Conservation (phyloP, 2,888 invertebrate genomes). For the Sinodicranocentrus sp. region DNA sequence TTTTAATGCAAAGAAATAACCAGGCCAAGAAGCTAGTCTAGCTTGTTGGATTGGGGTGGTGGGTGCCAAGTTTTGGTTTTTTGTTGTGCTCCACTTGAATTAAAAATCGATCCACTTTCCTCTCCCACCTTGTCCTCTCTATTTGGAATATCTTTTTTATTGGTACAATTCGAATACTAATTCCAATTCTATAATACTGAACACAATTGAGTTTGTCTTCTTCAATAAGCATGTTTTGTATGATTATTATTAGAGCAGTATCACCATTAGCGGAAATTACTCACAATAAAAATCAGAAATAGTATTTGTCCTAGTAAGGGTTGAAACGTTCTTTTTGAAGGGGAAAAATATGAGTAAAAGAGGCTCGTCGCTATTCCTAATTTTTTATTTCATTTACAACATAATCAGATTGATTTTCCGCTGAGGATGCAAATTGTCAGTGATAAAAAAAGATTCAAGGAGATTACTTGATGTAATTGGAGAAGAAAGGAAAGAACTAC, state of each 20-base stretch:
- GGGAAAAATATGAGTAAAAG: too few species aligned
- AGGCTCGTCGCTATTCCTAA: too few species aligned
- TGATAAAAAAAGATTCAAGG: not conserved
- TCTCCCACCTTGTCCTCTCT: not conserved
- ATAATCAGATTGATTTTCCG: slow-evolving; percentile 32
- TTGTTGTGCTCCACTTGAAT: slow-evolving; percentile 37
- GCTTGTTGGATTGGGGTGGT: slow-evolving; percentile 23
- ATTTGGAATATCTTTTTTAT: too few species aligned
- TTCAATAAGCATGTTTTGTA: too few species aligned
- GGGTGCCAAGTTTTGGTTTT: slow-evolving; percentile 40
- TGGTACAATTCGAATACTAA: too few species aligned
- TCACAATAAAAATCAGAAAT: too few species aligned
- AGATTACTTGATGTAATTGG: slow-evolving; percentile 36
- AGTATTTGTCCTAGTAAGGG: too few species aligned
- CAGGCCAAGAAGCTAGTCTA: slow-evolving; percentile 5
- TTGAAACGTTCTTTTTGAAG: too few species aligned
- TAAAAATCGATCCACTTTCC: slow-evolving; percentile 52
- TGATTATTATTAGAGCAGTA: not conserved
- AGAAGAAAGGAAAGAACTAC: slow-evolving; percentile 29
- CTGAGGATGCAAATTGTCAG: slow-evolving; percentile 41
- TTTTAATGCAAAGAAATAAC: not conserved
- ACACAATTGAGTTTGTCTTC: too few species aligned
- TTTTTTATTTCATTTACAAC: slow-evolving; percentile 31
- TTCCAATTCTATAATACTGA: too few species aligned
- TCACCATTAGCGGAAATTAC: not conserved